phyloP scores from a whole-genome alignment of 2,113 vertebrate species.

The Sceloporus tristichus region DNA sequence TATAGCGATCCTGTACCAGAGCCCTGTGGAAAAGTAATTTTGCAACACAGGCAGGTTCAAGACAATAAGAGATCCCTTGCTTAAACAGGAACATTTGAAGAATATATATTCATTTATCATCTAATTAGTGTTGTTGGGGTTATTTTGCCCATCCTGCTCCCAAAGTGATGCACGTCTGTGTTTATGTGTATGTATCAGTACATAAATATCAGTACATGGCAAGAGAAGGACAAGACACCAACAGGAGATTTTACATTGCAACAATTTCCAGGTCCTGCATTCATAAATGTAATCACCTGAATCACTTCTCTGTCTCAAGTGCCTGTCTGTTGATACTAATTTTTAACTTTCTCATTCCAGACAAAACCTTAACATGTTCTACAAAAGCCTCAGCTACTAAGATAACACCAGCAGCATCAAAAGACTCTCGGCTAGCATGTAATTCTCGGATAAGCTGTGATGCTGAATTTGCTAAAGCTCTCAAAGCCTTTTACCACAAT shows the following conservation, averaged over 20 bases:
- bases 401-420: neutral
- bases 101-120: too few relatives aligned
- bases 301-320: neutral
- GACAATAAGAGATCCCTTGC: neutral
- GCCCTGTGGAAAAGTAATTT: too few relatives aligned
- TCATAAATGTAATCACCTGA: neutral
- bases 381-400: neutral
- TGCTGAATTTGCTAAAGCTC: conserved; percentile 85
- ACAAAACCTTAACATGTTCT: conserved; percentile 19
- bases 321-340: conserved; percentile 13
- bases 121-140: too few relatives aligned
- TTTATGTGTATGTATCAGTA: too few relatives aligned
- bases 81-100: too few relatives aligned
- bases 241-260: neutral
- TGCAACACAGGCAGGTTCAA: too few relatives aligned
- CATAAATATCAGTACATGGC: too few relatives aligned
- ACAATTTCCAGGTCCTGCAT: neutral
- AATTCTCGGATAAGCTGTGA: conserved; percentile 78
- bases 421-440: conserved; percentile 28
- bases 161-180: too few relatives aligned
- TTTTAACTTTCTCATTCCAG: conserved; percentile 24
- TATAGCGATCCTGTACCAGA: too few relatives aligned
- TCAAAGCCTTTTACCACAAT: conserved; percentile 89
- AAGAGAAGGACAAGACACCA: neutral
- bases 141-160: too few relatives aligned